A percentile compares a stretch with the other conserved stretches of the same genome.
phyloP scores from a whole-genome alignment of 2,797 vertebrate genomes.

The Salarias fasciatus region DNA sequence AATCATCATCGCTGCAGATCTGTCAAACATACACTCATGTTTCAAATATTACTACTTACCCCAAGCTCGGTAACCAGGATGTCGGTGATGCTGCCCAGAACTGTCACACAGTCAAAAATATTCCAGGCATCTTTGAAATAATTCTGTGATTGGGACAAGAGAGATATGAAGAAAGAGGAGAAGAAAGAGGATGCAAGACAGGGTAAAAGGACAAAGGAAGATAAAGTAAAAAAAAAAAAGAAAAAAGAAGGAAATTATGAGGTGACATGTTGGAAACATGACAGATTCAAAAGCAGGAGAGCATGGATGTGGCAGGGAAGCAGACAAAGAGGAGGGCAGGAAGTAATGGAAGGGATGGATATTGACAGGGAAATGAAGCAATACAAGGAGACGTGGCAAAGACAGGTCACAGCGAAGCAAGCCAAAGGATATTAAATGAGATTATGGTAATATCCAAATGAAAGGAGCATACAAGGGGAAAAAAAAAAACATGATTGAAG shows the following conservation, averaged over 20 bases:
- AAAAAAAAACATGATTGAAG: constrained; percentile 4
- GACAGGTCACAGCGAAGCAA: constrained; percentile 5
- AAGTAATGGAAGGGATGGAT: neutral
- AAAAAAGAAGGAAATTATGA: neutral
- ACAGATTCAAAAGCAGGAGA: constrained; percentile 27
- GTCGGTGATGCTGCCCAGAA: constrained; percentile 97
- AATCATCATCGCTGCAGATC: constrained; percentile 2
- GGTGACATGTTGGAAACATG: constrained; percentile 1
- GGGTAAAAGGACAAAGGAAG: neutral
- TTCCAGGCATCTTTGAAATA: constrained; percentile 99
- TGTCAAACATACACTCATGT: constrained; percentile 14
- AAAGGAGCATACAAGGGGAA: neutral
- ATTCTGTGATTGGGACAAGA: constrained; percentile 82
- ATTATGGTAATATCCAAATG: neutral
- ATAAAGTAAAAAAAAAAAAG: neutral
- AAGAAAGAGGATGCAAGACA: neutral
- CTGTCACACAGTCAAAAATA: constrained; percentile 97
- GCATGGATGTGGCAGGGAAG: constrained; percentile 7
- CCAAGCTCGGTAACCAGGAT: constrained; percentile 96
- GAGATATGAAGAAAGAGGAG: constrained; percentile 35
- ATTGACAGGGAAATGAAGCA: constrained; percentile 10
- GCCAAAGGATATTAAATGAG: neutral
- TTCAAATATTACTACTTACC: constrained; percentile 83
- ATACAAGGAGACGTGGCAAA: neutral
- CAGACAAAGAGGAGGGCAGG: neutral